Base-by-base conservation (phyloP, 2,888 invertebrate genomes). In the Anthophora plumipes region DNA sequence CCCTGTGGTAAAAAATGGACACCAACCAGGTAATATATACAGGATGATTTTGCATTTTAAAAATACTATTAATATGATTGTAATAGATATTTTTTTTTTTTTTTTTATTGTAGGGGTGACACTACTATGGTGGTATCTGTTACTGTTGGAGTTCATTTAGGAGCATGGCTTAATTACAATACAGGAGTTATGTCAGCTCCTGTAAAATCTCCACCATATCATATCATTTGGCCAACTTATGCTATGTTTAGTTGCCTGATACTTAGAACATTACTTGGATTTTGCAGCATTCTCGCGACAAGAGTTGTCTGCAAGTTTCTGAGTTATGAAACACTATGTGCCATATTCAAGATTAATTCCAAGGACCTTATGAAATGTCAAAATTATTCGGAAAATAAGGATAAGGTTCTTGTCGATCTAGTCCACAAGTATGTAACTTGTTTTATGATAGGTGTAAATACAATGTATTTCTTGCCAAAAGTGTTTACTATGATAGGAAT, bases 1-100 rank as follows among this genome's bases (percentile, higher is more conserved):
- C 98, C 98, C 0, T 95, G 96, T 84, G 96, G 97, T 67, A 96
- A 97, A 86, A 96, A 96, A 90, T 98, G 98, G 98, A 98, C 98
- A 69, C 98, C 98, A 9, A 98, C 98, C 22, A 96, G 97, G 97
- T 97, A 94, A 60, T 14, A 48, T 59, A 63, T 2, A n/a, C n/a
- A 9, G 3, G 41, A 31, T 31, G 20, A 25, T 55, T 3, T 22
- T 43, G 0, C 12, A 57, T 7, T n/a, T 20, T 31, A 31, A 39
- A 2, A 9, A 41, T 31, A 41, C 22, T 25, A 1, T 48, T 1
- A 22, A 8, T 57, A 22, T 7, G 25, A 57, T 41, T 67, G 7
- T 11, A 57, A 57, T 9, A 9, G 8, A 31, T 46, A 5, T 9
- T 8, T 37, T n/a, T 50, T 46, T 7, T 9, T 8, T 37, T n/a